phyloP scores from a whole-genome alignment of 1,140 invertebrate species.

The Pinna nobilis region DNA sequence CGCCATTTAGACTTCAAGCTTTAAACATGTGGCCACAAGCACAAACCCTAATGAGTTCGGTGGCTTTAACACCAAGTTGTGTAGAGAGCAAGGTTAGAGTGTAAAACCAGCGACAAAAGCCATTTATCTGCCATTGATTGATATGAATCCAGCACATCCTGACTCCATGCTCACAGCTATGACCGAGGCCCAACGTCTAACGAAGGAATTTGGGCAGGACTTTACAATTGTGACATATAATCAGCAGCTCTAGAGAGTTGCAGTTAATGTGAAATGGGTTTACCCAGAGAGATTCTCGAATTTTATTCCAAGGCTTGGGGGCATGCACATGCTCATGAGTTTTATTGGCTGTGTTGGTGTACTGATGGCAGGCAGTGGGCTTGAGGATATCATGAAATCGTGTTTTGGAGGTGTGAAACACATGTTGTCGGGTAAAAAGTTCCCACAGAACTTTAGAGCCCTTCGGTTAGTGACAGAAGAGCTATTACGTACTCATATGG shows the following conservation, averaged over 20 bases:
- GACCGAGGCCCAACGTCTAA: slow-evolving; percentile 17
- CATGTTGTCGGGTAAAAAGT: slow-evolving; percentile 51
- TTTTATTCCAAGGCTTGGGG: slow-evolving; percentile 40
- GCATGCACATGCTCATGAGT: slow-evolving; percentile 56
- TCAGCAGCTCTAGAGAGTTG: slow-evolving; percentile 6
- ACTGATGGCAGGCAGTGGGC: slow-evolving; percentile 42
- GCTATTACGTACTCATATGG: no score
- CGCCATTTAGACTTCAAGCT: slow-evolving; percentile 28
- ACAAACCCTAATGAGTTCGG: slow-evolving; percentile 16
- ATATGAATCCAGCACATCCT: slow-evolving; percentile 45
- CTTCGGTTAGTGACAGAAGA: slow-evolving; percentile 45
- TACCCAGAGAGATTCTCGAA: slow-evolving; percentile 39
- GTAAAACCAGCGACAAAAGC: slow-evolving; percentile 28
- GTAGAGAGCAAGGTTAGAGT: neutral
- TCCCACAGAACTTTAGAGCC: slow-evolving; percentile 50
- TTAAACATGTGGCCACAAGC: neutral
- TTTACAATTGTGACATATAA: slow-evolving; percentile 22
- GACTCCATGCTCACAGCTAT: slow-evolving; percentile 48
- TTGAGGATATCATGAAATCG: slow-evolving; percentile 30
- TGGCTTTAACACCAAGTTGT: slow-evolving; percentile 23
- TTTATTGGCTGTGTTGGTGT: slow-evolving; percentile 44
- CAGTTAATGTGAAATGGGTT: slow-evolving; percentile 34
- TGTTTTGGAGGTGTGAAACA: slow-evolving; percentile 43
- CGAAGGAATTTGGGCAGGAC: slow-evolving; percentile 29
- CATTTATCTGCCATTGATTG: slow-evolving; percentile 43